Conservation (phyloP, 2,113 vertebrate genomes). For the Nothobranchius kuhntae region DNA sequence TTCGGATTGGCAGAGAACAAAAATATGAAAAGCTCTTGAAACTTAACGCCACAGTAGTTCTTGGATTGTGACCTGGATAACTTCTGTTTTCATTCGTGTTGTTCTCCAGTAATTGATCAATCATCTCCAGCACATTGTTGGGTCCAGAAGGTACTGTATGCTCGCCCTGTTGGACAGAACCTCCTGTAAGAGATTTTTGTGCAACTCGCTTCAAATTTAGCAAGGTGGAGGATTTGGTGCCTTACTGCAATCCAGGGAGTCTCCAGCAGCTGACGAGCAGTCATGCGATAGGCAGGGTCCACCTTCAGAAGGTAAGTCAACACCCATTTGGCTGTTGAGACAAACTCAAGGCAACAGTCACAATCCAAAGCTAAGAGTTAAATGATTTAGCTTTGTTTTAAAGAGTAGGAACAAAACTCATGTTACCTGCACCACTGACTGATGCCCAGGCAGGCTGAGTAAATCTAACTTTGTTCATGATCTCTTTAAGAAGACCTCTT, state of each 20-base stretch:
- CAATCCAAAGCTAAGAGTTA: neutral
- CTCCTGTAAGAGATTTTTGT: constrained; percentile 16
- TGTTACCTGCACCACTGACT: constrained; percentile 79
- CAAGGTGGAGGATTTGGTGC: constrained; percentile 21
- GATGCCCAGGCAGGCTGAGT: constrained; percentile 73
- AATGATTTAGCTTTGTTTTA: neutral
- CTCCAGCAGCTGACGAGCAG: constrained; percentile 81
- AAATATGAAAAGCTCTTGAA: too few relatives aligned
- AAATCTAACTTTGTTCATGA: constrained; percentile 80
- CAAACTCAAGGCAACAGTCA: constrained; percentile 26
- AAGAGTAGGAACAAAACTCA: constrained; percentile 4
- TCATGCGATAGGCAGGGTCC: constrained; percentile 82
- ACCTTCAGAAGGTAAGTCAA: constrained; percentile 80
- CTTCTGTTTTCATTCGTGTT: constrained; percentile 43
- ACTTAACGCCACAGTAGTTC: neutral
- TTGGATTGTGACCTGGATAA: neutral
- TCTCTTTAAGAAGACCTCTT: constrained; percentile 82
- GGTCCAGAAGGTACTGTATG: constrained; percentile 64
- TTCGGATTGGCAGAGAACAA: too few relatives aligned
- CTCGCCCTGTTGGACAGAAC: constrained; percentile 79
- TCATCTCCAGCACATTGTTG: constrained; percentile 85
- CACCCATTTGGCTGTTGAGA: constrained; percentile 79
- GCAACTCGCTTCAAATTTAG: constrained; percentile 28
- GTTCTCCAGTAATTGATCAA: constrained; percentile 72
- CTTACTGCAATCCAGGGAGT: constrained; percentile 82